Percentiles rank a stretch among this genome's conserved stretches.
Conservation (phyloP, 2,797 vertebrate genomes). For the Aulostomus chinensis region DNA sequence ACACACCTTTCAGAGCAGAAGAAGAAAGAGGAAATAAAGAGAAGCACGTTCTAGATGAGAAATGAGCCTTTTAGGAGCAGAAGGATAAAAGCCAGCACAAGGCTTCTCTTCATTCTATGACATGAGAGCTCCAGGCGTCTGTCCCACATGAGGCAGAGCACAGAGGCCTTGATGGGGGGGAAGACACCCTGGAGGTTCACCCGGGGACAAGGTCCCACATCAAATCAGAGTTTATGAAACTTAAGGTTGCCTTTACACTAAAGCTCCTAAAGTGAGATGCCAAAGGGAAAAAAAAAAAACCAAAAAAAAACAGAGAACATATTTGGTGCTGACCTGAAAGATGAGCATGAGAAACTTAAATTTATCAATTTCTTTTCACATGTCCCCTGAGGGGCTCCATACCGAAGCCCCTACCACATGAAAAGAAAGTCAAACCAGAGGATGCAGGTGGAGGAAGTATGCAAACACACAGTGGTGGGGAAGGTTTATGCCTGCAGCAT, state of each 20-base stretch:
- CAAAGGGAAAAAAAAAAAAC: slow-evolving; percentile 54
- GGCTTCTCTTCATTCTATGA: slow-evolving; percentile 59
- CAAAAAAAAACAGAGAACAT: no score
- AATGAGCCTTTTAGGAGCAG: slow-evolving; percentile 22
- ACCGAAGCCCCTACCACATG: no score
- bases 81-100: slow-evolving; percentile 20
- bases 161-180: slow-evolving; percentile 23
- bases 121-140: slow-evolving; percentile 35
- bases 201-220: slow-evolving; percentile 59
- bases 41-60: slow-evolving; percentile 27
- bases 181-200: slow-evolving; percentile 62
- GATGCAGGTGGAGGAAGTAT: slow-evolving; percentile 1
- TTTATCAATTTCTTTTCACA: no score
- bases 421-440: background rate
- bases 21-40: slow-evolving; percentile 24
- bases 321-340: no score
- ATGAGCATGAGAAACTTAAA: no score
- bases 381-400: no score
- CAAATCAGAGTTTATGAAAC: slow-evolving; percentile 55
- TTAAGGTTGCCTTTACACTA: slow-evolving; percentile 63
- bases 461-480: background rate
- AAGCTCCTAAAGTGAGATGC: slow-evolving; percentile 46
- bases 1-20: slow-evolving; percentile 52
- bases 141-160: slow-evolving; percentile 18
- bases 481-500: no score